A percentile compares a stretch with the other conserved stretches of the same genome.
These are phyloP conservation scores for Acanthiza pusilla DNA, from an alignment of 2,797 vertebrate species.

Conservation along the genomic window DNA sequence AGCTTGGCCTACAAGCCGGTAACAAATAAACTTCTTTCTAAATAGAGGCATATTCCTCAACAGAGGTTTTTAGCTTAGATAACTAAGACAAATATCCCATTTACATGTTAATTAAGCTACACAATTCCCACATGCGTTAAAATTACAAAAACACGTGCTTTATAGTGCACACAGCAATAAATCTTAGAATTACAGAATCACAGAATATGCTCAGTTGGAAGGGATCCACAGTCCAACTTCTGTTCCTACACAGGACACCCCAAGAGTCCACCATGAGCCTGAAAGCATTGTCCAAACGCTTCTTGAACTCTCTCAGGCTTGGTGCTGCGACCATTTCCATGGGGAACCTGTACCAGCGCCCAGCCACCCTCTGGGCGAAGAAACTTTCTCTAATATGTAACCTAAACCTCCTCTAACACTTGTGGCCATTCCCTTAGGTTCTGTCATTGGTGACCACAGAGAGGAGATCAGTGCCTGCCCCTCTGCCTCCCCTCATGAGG, in stretches of 20 bases:
- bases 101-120: constrained; percentile 53
- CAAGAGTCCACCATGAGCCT: not conserved
- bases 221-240: not conserved
- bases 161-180: not conserved
- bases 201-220: not conserved
- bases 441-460: not conserved
- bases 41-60: constrained; percentile 18
- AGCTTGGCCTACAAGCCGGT: not conserved
- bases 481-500: not conserved
- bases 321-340: not conserved
- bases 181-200: not conserved
- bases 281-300: not conserved
- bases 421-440: too few species aligned
- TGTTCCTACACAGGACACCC: not conserved
- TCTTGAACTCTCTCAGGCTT: not conserved
- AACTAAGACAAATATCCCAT: constrained; percentile 52
- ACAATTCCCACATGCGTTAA: not conserved
- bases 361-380: not conserved
- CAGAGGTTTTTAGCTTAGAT: constrained; percentile 17
- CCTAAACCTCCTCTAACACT: not conserved
- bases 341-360: not conserved
- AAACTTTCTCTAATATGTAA: not conserved
- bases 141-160: not conserved
- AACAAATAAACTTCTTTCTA: constrained; percentile 17
- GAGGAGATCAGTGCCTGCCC: too few species aligned